phyloP scores from a whole-genome alignment of 1,140 invertebrate genomes.

The Chironomus striatipennis region DNA sequence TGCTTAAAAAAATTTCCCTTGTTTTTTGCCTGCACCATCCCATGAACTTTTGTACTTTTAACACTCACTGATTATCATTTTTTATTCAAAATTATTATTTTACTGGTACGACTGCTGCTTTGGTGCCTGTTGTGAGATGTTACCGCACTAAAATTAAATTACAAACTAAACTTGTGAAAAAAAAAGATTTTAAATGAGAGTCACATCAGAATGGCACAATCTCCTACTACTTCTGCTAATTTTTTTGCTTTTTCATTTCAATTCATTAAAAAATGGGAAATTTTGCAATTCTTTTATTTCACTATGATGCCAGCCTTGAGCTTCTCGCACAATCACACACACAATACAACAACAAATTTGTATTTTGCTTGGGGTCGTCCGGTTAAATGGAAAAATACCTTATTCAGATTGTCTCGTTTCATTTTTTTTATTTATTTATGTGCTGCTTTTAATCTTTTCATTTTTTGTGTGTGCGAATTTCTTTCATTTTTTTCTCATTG shows the following conservation, averaged over 20 bases:
- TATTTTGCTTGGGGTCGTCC: not conserved
- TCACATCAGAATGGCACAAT: constrained; percentile 8
- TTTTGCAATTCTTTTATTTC: constrained; percentile 5
- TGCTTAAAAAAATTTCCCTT: too few relatives aligned
- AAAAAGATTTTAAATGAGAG: not conserved
- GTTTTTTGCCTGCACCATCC: not conserved
- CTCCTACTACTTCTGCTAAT: constrained; percentile 3
- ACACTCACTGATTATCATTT: constrained; percentile 21
- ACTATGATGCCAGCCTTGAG: not conserved
- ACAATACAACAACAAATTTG: not conserved
- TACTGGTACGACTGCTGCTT: not conserved
- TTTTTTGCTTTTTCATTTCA: not conserved
- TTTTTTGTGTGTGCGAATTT: not conserved
- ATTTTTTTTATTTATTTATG: not conserved
- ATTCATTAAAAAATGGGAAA: constrained; percentile 18
- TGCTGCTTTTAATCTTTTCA: not conserved
- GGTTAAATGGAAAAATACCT: not conserved
- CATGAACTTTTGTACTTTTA: not conserved
- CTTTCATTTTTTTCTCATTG: constrained; percentile 6
- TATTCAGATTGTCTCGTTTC: not conserved
- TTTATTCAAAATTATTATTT: not conserved
- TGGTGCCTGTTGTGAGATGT: not conserved
- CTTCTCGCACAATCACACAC: too few relatives aligned
- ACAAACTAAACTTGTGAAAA: constrained; percentile 16
- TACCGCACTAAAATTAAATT: constrained; percentile 22